Conservation (phyloP, 2,113 vertebrate genomes). For the Falco punctatus region DNA sequence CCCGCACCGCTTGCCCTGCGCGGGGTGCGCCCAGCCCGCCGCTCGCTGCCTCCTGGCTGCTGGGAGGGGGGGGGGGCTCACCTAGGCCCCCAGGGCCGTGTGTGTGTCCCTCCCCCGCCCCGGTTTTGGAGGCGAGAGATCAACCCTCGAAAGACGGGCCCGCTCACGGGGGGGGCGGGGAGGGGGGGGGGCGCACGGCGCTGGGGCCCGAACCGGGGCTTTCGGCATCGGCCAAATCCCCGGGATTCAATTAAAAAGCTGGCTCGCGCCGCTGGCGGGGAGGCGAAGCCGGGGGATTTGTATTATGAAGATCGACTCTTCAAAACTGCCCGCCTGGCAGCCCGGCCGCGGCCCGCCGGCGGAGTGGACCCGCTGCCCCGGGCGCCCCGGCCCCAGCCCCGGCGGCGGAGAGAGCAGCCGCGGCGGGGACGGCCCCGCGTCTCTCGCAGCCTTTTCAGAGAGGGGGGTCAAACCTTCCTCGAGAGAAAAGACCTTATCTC, state of each 20-base stretch:
- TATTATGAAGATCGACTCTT: slow-evolving; percentile 41
- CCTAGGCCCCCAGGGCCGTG: background rate
- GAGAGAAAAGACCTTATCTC: background rate
- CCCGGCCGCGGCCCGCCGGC: background rate
- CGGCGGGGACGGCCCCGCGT: background rate
- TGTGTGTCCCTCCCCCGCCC: too few relatives aligned
- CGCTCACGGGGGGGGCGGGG: background rate
- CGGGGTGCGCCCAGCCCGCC: background rate
- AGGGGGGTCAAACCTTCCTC: background rate
- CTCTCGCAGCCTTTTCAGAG: background rate
- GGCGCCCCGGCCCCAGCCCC: background rate
- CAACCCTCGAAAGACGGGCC: background rate
- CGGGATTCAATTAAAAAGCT: slow-evolving; percentile 53
- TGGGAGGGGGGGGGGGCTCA: too few relatives aligned
- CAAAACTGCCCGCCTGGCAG: slow-evolving; percentile 27
- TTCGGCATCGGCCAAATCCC: slow-evolving; percentile 9
- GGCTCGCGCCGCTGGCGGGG: slow-evolving; percentile 34
- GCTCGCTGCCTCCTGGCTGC: too few relatives aligned
- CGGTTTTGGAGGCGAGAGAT: background rate
- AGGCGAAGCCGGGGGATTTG: slow-evolving; percentile 28
- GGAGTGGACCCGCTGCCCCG: background rate
- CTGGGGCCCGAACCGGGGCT: slow-evolving; percentile 14
- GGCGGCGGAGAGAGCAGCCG: background rate
- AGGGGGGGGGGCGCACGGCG: background rate
- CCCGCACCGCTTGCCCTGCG: background rate